These are phyloP conservation scores for Antheraea yamamai DNA, from an alignment of 2,888 invertebrate species.

Conservation along the genomic window DNA sequence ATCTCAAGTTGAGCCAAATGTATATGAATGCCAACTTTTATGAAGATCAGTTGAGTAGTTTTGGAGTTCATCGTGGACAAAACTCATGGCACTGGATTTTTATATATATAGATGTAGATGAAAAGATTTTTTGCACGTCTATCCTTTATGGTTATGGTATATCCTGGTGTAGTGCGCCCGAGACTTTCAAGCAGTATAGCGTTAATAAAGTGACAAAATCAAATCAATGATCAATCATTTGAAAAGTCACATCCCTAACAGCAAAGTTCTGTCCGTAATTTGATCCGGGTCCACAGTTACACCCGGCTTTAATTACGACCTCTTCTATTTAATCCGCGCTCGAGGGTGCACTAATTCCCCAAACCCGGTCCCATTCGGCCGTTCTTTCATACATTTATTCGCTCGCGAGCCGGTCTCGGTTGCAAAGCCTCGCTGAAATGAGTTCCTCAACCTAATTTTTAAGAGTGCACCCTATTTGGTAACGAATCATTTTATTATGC, in stretches of 20 bases:
- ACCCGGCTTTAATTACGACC: slow-evolving; percentile 35
- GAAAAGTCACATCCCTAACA: slow-evolving; percentile 18
- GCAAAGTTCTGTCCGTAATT: slow-evolving; percentile 23
- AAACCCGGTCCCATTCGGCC: slow-evolving; percentile 24
- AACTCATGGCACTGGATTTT: too few species aligned
- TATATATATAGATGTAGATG: too few species aligned
- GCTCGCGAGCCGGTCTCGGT: not conserved
- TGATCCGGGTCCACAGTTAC: slow-evolving; percentile 24
- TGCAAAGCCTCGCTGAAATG: not conserved
- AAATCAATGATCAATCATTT: not conserved
- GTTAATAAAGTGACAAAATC: not conserved
- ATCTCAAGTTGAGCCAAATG: too few species aligned
- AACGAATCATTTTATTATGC: not conserved
- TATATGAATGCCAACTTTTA: too few species aligned
- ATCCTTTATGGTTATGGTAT: too few species aligned
- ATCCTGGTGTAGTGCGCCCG: too few species aligned
- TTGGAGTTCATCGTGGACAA: too few species aligned
- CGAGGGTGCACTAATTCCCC: slow-evolving; percentile 32
- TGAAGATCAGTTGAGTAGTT: too few species aligned
- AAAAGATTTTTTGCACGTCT: too few species aligned
- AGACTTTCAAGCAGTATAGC: too few species aligned
- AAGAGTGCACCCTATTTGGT: slow-evolving; percentile 2
- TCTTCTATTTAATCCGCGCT: slow-evolving; percentile 33
- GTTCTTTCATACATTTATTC: slow-evolving; percentile 19
- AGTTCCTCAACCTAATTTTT: slow-evolving; percentile 9